Percentiles rank a stretch among this genome's conserved stretches.
Conservation (phyloP, 2,113 vertebrate genomes). For the Platysternon megacephalum region DNA sequence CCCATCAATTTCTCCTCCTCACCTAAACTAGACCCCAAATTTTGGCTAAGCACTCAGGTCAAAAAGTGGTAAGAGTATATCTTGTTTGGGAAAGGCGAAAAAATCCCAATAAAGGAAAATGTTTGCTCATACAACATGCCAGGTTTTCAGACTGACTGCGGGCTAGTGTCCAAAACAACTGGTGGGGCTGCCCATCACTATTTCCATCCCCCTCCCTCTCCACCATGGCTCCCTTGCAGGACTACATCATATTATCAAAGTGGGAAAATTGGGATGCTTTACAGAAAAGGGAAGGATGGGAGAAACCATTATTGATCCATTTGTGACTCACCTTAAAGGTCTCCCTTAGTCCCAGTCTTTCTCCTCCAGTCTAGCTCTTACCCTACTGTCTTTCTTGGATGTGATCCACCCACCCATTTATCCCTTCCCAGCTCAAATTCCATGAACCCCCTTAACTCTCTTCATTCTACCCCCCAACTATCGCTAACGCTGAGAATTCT, state of each 20-base stretch:
- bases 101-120: too few relatives aligned
- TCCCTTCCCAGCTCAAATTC: background rate
- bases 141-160: background rate
- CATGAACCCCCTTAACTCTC: background rate
- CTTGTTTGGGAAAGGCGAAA: too few relatives aligned
- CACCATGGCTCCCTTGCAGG: background rate
- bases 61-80: too few relatives aligned
- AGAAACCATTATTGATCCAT: background rate
- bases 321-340: background rate
- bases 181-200: background rate
- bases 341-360: background rate
- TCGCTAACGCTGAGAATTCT: too few relatives aligned
- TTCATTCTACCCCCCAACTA: background rate
- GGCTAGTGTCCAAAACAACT: background rate
- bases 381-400: background rate
- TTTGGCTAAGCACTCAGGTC: too few relatives aligned
- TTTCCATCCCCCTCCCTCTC: background rate
- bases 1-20: too few relatives aligned
- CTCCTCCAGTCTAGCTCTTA: background rate
- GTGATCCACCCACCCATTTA: background rate
- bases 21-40: too few relatives aligned
- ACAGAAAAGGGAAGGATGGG: background rate
- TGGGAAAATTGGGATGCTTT: background rate
- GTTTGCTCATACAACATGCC: too few relatives aligned
- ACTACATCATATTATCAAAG: background rate